These are phyloP conservation scores for Pseudomyrmex gracilis DNA, from an alignment of 1,140 invertebrate species.

Conservation along the genomic window DNA sequence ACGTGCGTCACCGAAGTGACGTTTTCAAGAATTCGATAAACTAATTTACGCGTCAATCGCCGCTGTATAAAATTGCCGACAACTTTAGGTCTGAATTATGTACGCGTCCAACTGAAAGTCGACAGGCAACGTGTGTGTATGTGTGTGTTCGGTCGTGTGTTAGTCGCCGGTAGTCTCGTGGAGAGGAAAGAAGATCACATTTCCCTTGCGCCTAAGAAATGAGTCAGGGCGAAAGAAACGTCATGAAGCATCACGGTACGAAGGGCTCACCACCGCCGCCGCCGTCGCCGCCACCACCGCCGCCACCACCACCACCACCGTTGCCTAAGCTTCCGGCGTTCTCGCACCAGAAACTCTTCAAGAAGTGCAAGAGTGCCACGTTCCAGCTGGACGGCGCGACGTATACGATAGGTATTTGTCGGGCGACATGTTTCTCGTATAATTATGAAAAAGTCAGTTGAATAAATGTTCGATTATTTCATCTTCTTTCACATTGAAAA, in stretches of 20 bases:
- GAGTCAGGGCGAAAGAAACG: constrained; percentile 42
- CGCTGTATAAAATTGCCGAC: not conserved
- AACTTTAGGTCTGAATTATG: constrained; percentile 29
- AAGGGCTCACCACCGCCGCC: constrained; percentile 55
- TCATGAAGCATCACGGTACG: constrained; percentile 46
- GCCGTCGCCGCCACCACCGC: constrained; percentile 64
- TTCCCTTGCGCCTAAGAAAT: constrained; percentile 48
- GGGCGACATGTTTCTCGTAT: not conserved
- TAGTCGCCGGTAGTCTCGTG: not conserved
- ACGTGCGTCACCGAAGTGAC: no score
- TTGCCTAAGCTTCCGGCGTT: constrained; percentile 64
- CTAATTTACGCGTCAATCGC: no score
- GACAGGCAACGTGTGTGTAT: not conserved
- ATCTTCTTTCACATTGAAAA: no score
- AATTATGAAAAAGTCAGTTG: not conserved
- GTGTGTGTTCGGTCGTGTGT: not conserved
- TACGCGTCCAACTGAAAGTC: constrained; percentile 8
- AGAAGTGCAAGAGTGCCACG: constrained; percentile 92
- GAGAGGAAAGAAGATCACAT: constrained; percentile 13
- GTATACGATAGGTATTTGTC: constrained; percentile 91
- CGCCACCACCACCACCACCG: constrained; percentile 60
- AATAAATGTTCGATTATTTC: not conserved
- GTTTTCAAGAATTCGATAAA: no score
- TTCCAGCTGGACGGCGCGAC: constrained; percentile 92
- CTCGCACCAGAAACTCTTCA: constrained; percentile 87